Percentiles rank a stretch among this genome's conserved stretches.
Conservation (phyloP, 2,888 invertebrate species). For the Glyphotaelius pellucidus region DNA sequence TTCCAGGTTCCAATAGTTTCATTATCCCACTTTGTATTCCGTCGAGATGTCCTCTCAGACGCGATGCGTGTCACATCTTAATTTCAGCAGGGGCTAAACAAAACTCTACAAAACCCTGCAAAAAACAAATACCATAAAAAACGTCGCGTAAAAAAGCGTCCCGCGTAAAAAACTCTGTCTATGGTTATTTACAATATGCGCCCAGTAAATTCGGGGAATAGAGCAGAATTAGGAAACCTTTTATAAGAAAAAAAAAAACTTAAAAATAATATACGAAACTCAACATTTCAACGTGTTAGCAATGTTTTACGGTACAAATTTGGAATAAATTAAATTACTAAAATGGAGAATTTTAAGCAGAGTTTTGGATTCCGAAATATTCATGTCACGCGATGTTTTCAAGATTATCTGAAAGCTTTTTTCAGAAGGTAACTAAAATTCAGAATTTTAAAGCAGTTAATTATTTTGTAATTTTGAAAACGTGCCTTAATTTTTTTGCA, state of each 20-base stretch:
- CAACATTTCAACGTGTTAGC: background rate
- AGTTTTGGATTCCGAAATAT: background rate
- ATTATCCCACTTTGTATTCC: slow-evolving; percentile 40
- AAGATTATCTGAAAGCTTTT: background rate
- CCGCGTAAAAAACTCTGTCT: slow-evolving; percentile 52
- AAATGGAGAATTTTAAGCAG: background rate
- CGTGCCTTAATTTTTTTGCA: background rate
- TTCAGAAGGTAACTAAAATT: background rate
- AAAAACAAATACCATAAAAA: slow-evolving; percentile 65
- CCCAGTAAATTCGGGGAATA: slow-evolving; percentile 33
- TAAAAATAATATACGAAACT: background rate
- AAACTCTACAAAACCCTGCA: slow-evolving; percentile 59
- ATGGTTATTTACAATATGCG: slow-evolving; percentile 59
- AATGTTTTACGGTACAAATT: background rate
- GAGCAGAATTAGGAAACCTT: slow-evolving; percentile 30
- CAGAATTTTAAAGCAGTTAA: background rate
- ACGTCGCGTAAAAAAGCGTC: slow-evolving; percentile 50
- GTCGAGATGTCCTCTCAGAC: background rate
- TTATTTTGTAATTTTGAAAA: background rate
- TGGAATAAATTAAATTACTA: background rate
- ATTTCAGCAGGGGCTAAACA: slow-evolving; percentile 44
- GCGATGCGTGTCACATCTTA: slow-evolving; percentile 54
- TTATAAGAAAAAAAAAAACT: background rate
- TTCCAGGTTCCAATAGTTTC: slow-evolving; percentile 27
- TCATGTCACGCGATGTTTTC: background rate